Percentiles rank a stretch among this genome's conserved stretches.
Evolutionary conservation across 2,888 invertebrate genomes (phyloP).

Genomic region (Stenodema calcarata): DNA sequence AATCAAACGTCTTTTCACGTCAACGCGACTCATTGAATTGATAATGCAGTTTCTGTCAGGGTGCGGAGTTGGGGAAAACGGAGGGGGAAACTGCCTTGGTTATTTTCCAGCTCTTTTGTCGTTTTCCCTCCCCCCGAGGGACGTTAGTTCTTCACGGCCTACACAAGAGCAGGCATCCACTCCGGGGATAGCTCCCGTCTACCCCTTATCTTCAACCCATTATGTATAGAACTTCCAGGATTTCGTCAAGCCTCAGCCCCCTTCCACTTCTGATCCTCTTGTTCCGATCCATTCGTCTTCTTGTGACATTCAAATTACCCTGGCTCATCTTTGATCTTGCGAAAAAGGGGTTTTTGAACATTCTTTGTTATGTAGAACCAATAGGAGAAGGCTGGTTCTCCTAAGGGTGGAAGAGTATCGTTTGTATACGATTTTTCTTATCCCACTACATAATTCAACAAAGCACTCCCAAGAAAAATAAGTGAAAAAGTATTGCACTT

Average conservation of each 20-base stretch:
- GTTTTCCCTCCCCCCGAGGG: not conserved
- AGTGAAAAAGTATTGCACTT: too few species aligned
- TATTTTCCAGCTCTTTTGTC: not conserved
- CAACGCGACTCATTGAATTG: not conserved
- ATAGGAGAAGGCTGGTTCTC: not conserved
- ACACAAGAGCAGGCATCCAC: too few species aligned
- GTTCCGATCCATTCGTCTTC: conserved; percentile 3
- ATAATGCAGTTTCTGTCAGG: not conserved
- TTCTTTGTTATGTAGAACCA: not conserved
- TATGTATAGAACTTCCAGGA: not conserved
- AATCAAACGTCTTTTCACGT: not conserved
- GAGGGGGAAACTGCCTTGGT: not conserved
- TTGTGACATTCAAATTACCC: conserved; percentile 11
- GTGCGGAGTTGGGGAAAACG: not conserved
- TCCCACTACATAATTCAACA: not conserved
- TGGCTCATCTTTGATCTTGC: not conserved
- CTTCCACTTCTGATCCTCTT: not conserved
- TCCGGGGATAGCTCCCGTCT: not conserved
- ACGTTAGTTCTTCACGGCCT: not conserved
- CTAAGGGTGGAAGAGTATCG: not conserved
- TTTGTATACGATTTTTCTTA: not conserved
- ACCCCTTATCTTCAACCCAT: not conserved
- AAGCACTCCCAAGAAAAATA: too few species aligned
- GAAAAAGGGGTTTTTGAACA: not conserved
- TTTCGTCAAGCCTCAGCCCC: not conserved